A percentile compares a stretch with the other conserved stretches of the same genome.
phyloP scores from a whole-genome alignment of 2,888 invertebrate genomes.

The Nyleta sp. region DNA sequence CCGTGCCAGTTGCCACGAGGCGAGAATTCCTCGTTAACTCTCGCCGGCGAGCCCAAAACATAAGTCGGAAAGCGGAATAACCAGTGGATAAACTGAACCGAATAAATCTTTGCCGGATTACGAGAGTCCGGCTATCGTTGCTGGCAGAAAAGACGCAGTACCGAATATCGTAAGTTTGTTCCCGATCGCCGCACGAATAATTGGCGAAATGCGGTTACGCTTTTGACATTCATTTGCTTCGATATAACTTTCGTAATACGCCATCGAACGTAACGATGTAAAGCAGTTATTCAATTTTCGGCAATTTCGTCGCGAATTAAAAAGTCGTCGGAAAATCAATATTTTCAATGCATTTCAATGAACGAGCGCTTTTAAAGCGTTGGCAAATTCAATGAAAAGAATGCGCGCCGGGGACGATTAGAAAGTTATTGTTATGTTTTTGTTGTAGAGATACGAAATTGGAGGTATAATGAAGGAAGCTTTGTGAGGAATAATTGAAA shows the following conservation, averaged over 20 bases:
- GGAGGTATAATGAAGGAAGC: background rate
- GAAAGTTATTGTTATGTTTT: constrained; percentile 13
- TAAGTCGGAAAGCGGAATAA: constrained; percentile 63
- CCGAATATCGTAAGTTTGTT: no score
- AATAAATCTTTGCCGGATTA: constrained; percentile 79
- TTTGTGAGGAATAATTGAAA: no score
- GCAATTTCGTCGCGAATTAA: constrained; percentile 26
- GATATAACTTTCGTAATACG: constrained; percentile 23
- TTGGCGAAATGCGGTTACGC: background rate
- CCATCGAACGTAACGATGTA: constrained; percentile 6
- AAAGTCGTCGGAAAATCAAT: constrained; percentile 34
- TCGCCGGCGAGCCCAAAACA: constrained; percentile 29
- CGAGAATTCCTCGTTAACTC: constrained; percentile 49
- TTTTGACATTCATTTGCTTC: background rate
- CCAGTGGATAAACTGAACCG: constrained; percentile 78
- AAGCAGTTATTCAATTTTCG: constrained; percentile 39
- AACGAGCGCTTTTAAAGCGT: constrained; percentile 24
- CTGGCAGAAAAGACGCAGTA: constrained; percentile 24
- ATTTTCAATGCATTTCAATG: constrained; percentile 40
- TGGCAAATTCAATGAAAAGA: constrained; percentile 23
- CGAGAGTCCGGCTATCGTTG: constrained; percentile 72
- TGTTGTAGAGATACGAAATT: constrained; percentile 9
- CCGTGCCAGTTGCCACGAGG: constrained; percentile 33
- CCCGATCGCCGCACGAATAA: no score
- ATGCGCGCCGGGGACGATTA: background rate